A percentile compares a stretch with the other conserved stretches of the same genome.
phyloP scores from a whole-genome alignment of 2,113 vertebrate genomes.

The Lipophrys pholis region DNA sequence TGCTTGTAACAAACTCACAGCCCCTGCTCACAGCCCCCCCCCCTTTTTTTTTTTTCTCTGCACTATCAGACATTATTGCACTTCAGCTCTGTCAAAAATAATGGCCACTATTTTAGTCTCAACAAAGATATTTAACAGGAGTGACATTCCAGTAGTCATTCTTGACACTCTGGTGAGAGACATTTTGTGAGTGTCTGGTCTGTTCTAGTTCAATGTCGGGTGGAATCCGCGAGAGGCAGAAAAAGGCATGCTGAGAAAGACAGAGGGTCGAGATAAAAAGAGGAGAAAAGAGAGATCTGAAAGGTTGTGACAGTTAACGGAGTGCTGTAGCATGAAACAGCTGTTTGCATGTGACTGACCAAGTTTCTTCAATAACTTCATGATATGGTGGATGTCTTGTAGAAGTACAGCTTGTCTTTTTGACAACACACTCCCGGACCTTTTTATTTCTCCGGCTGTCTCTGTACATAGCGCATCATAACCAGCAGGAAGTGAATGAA shows the following conservation, averaged over 20 bases:
- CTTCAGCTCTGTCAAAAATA: slow-evolving; percentile 47
- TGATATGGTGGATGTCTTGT: slow-evolving; percentile 73
- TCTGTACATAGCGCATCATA: slow-evolving; percentile 49
- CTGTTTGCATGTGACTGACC: slow-evolving; percentile 78
- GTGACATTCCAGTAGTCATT: slow-evolving; percentile 53
- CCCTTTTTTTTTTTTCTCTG: slow-evolving; percentile 10
- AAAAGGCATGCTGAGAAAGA: slow-evolving; percentile 36
- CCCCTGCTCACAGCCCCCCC: slow-evolving; percentile 9
- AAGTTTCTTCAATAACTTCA: slow-evolving; percentile 78
- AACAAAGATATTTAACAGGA: slow-evolving; percentile 55
- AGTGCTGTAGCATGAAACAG: slow-evolving; percentile 74
- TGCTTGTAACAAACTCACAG: slow-evolving; percentile 41
- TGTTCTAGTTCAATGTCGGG: slow-evolving; percentile 53
- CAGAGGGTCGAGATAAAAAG: slow-evolving; percentile 53
- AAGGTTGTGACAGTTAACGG: slow-evolving; percentile 75
- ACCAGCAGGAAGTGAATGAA: slow-evolving; percentile 66
- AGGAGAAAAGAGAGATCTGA: slow-evolving; percentile 49
- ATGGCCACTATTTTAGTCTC: slow-evolving; percentile 52
- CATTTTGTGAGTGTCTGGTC: slow-evolving; percentile 60
- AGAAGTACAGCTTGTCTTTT: slow-evolving; percentile 79
- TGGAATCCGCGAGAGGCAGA: slow-evolving; percentile 13
- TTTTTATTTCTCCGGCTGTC: slow-evolving; percentile 40
- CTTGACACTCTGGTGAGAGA: slow-evolving; percentile 55
- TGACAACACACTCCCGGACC: slow-evolving; percentile 48
- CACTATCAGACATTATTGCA: slow-evolving; percentile 38